Conservation (phyloP, 2,888 invertebrate genomes). For the Drosophila barbarae region DNA sequence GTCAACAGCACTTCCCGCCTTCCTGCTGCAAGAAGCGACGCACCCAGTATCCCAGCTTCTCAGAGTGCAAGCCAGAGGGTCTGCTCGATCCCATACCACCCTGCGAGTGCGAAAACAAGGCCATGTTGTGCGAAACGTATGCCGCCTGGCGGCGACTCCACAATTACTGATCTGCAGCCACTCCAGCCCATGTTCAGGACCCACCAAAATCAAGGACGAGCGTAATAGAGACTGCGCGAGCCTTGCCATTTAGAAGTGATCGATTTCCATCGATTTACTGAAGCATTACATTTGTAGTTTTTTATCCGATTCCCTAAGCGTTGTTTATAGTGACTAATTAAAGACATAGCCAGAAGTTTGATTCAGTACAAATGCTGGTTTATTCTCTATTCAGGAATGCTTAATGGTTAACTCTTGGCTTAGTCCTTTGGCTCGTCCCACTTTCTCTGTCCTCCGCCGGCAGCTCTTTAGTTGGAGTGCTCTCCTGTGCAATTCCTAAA, state of each 20-base stretch:
- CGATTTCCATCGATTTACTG: neutral
- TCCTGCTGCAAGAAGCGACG: constrained; percentile 39
- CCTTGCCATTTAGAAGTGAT: neutral
- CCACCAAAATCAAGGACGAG: neutral
- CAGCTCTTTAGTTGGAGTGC: constrained; percentile 48
- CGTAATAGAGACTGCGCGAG: neutral
- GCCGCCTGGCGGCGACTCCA: constrained; percentile 13
- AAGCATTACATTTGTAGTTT: neutral
- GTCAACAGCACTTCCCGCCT: neutral
- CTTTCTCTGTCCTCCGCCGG: neutral
- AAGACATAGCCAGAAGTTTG: neutral
- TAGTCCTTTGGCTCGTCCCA: constrained; percentile 21
- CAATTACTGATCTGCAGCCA: neutral
- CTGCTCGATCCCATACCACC: constrained; percentile 3
- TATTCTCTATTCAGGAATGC: constrained; percentile 12
- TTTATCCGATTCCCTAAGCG: neutral
- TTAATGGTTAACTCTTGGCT: constrained; percentile 59
- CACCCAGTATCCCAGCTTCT: constrained; percentile 46
- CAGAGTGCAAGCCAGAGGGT: constrained; percentile 39
- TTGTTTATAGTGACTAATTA: neutral
- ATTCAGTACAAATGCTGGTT: neutral
- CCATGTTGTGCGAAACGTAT: constrained; percentile 40
- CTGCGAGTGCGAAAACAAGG: constrained; percentile 36
- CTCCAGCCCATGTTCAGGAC: neutral
- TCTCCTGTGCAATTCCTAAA: constrained; percentile 66